A percentile compares a stretch with the other conserved stretches of the same genome.
Evolutionary conservation across 2,113 vertebrate species (phyloP).

Genomic region (Ptilonorhynchus violaceus): DNA sequence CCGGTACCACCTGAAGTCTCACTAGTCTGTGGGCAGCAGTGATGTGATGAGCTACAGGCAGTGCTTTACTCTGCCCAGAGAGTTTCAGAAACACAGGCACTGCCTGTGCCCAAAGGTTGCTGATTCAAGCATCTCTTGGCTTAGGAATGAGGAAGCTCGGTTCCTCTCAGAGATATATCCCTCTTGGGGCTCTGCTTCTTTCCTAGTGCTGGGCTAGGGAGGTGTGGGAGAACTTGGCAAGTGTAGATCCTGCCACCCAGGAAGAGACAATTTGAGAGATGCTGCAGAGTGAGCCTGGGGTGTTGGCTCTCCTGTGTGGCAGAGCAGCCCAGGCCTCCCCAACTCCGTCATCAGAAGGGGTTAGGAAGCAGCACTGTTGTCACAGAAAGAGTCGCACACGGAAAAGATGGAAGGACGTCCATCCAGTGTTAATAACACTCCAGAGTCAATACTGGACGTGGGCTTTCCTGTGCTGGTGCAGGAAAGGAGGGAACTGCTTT

Average conservation of each 20-base stretch:
- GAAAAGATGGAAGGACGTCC: background rate
- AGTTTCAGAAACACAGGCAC: background rate
- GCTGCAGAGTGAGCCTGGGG: background rate
- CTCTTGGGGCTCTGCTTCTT: background rate
- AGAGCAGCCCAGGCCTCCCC: background rate
- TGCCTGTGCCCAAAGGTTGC: background rate
- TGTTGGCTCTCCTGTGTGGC: background rate
- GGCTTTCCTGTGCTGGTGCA: background rate
- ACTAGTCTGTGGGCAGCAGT: background rate
- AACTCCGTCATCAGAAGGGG: fast-evolving
- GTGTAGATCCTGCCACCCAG: background rate
- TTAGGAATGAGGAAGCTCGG: background rate
- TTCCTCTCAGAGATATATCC: background rate
- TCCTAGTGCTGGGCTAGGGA: background rate
- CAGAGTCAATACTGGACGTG: fast-evolving
- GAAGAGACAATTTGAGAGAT: background rate
- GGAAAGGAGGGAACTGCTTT: background rate
- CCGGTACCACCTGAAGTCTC: background rate
- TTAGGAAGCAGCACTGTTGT: background rate
- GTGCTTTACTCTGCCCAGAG: background rate
- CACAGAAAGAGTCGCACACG: background rate
- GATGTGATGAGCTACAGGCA: background rate
- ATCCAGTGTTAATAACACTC: background rate
- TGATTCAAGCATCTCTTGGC: background rate
- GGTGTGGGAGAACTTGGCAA: background rate